Base-by-base conservation (phyloP, 35 echinoderm and acorn worm genomes). In the Stichopus chloronotus region DNA sequence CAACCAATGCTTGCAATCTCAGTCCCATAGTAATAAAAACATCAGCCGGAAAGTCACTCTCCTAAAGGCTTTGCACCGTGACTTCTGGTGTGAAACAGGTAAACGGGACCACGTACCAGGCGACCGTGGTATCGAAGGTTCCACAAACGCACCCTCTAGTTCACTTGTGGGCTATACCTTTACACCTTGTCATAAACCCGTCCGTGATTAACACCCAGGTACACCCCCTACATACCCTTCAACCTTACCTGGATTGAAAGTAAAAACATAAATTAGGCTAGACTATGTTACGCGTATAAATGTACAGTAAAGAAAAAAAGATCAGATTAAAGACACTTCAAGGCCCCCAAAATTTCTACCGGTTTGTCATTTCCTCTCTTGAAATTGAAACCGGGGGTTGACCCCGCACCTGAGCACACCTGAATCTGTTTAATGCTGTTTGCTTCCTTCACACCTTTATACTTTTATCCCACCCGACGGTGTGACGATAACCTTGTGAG, bases 371-470 rank as follows among this genome's bases (percentile, higher is more conserved):
- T 58, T 85, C 58, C 53, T 52, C 55, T 58, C 4, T 85, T 56
- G 82, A 85, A 85, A 85, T 85, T 85, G 17, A 85, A 85, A 85
- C 54, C 82, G 82, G 11, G n/a, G 11, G n/a, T 12, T 85, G 82
- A 23, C 82, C 55, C 82, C 55, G 55, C 82, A 85, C 82, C 82
- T 85, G 82, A 85, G 82, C 82, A 85, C 82, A 85, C 82, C 82
- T 85, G 82, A 85, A 58, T 57, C 57, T 58, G 82, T n/a, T 85
- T 85, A 85, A 58, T 56, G 17, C 55, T 85, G 55, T 56, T 85
- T 85, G n/a, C 54, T 58, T 58, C 3, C 56, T 85, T 85, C 82
- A 85, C 82, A 85, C 82, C 82, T 85, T 7, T 22, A 10, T 20
- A 85, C 82, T 85, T 85, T 85, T n/a, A 85, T 85, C 82, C 82